Evolutionary conservation across 2,113 vertebrate genomes (phyloP).

Genomic region (Mugil cephalus): DNA sequence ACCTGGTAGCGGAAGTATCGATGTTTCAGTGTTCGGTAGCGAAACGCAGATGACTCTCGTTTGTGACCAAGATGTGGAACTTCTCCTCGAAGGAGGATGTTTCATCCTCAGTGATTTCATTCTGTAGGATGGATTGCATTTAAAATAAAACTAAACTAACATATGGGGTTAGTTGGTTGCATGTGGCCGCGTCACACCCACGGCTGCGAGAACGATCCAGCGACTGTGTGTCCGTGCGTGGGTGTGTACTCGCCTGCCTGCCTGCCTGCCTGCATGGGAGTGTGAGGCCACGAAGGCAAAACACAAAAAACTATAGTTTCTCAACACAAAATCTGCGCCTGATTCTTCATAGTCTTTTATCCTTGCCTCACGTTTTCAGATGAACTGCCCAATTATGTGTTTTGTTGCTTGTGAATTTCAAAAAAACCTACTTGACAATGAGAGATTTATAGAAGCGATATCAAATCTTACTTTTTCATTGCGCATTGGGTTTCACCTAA

Average conservation of each 20-base stretch:
- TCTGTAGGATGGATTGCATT: slow-evolving; percentile 16
- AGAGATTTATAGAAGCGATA: not conserved
- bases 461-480: too few species aligned
- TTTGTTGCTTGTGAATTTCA: not conserved
- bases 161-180: slow-evolving; percentile 38
- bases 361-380: slow-evolving; percentile 2
- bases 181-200: slow-evolving; percentile 41
- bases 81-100: not conserved
- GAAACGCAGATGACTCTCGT: not conserved
- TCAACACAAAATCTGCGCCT: not conserved
- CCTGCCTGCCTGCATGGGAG: slow-evolving; percentile 37
- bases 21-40: too few species aligned
- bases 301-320: slow-evolving; percentile 2
- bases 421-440: not conserved
- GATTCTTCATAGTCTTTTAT: not conserved
- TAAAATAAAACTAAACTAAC: slow-evolving; percentile 3
- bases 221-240: slow-evolving; percentile 41
- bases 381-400: not conserved
- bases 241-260: slow-evolving; percentile 35
- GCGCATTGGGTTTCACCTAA: not conserved
- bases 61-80: slow-evolving; percentile 12
- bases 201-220: slow-evolving; percentile 31
- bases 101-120: not conserved
- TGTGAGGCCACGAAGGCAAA: slow-evolving; percentile 45
- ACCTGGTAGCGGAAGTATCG: too few species aligned